A percentile compares a stretch with the other conserved stretches of the same genome.
Evolutionary conservation across 2,113 vertebrate genomes (phyloP).

Genomic region (Cairina moschata): DNA sequence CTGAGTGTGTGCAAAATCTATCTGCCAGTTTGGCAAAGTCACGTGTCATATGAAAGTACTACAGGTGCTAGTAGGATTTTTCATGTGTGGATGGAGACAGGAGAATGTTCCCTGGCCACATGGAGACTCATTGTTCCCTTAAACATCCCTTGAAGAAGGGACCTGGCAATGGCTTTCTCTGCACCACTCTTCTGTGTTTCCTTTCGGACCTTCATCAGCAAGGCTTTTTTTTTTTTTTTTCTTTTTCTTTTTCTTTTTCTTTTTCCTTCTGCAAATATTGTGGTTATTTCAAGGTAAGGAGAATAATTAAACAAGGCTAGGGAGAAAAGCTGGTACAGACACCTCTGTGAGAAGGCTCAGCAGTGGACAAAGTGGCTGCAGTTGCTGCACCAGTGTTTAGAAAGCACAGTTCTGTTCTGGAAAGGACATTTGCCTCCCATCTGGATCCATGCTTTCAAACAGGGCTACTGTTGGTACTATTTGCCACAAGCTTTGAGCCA

Average conservation of each 20-base stretch:
- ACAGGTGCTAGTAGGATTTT: background rate
- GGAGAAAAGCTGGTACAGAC: background rate
- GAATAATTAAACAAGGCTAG: background rate
- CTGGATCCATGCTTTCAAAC: background rate
- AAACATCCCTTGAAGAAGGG: background rate
- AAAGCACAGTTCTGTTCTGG: background rate
- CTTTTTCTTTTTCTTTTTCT: background rate
- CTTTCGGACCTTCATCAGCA: background rate
- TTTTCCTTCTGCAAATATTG: background rate
- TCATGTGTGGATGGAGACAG: background rate
- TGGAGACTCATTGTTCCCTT: accelerated
- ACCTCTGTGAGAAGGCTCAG: background rate
- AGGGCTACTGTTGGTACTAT: background rate
- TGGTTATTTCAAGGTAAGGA: background rate
- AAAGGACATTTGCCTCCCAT: background rate
- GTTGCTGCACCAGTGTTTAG: background rate
- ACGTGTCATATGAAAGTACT: background rate
- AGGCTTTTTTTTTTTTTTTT: background rate
- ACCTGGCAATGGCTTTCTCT: background rate
- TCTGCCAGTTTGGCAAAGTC: background rate
- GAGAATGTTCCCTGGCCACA: background rate
- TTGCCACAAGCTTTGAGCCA: background rate
- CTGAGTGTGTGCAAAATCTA: background rate
- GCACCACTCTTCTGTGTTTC: background rate
- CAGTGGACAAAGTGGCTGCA: background rate